These are phyloP conservation scores for Silvanus unidentatus DNA, from an alignment of 2,888 invertebrate species.

Conservation along the genomic window DNA sequence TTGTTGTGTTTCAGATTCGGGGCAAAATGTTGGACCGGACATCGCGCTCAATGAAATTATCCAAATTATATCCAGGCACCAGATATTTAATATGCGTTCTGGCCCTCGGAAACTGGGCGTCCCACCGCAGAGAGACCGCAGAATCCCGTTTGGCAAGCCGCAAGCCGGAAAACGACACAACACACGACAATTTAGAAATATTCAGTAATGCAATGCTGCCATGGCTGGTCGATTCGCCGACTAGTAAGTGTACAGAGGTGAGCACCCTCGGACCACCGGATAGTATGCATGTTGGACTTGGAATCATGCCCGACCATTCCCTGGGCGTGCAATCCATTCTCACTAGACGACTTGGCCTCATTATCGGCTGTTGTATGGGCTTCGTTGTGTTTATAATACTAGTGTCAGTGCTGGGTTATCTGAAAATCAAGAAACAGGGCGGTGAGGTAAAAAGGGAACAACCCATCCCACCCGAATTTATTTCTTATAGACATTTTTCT, in stretches of 20 bases:
- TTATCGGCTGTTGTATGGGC: constrained; percentile 81
- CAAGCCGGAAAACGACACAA: constrained; percentile 51
- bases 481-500: constrained; percentile 70
- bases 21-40: constrained; percentile 70
- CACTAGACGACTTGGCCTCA: constrained; percentile 74
- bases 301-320: constrained; percentile 40
- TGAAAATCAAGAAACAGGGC: constrained; percentile 78
- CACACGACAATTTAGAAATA: constrained; percentile 43
- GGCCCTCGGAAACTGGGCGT: constrained; percentile 73
- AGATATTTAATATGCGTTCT: constrained; percentile 82
- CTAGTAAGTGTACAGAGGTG: constrained; percentile 71
- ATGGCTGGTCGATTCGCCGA: constrained; percentile 62
- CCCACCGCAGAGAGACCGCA: constrained; percentile 45
- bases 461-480: constrained; percentile 69
- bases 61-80: constrained; percentile 70
- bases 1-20: constrained; percentile 55
- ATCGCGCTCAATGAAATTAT: constrained; percentile 67
- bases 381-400: constrained; percentile 79
- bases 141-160: constrained; percentile 51
- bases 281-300: constrained; percentile 53
- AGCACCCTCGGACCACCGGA: constrained; percentile 68
- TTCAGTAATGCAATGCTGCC: constrained; percentile 53
- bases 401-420: constrained; percentile 76
- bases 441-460: constrained; percentile 69
- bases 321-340: constrained; percentile 65